phyloP scores from a whole-genome alignment of 2,888 invertebrate species.

The Cheilosia urbana region DNA sequence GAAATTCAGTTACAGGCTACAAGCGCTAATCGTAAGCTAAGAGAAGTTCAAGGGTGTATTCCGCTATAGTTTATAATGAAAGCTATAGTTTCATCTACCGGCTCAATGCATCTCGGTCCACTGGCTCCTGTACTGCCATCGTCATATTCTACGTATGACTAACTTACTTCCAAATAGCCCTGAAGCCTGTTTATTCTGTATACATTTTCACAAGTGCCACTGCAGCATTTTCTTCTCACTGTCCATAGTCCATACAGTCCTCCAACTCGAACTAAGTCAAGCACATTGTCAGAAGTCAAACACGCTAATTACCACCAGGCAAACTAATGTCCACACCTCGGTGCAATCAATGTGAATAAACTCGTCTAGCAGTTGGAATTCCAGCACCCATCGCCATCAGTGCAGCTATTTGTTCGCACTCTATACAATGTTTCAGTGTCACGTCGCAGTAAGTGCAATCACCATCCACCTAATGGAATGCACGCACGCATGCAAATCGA shows the following conservation, averaged over 20 bases:
- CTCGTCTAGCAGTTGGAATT: conserved; percentile 28
- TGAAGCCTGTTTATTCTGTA: not conserved
- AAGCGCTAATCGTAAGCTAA: too few relatives aligned
- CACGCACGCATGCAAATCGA: conserved; percentile 66
- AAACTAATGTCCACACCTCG: conserved; percentile 1
- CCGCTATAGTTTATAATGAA: too few relatives aligned
- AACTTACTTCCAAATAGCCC: not conserved
- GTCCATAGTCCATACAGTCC: not conserved
- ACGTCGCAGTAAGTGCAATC: conserved; percentile 47
- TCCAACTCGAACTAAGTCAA: not conserved
- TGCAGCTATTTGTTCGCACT: not conserved
- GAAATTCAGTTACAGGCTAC: too few relatives aligned
- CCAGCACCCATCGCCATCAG: not conserved
- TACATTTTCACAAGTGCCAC: not conserved
- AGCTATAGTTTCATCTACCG: too few relatives aligned
- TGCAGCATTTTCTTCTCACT: not conserved
- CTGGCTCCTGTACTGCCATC: not conserved
- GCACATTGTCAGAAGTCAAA: conserved; percentile 1
- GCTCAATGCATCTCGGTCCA: not conserved
- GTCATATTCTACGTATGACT: not conserved
- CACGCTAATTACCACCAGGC: conserved; percentile 24
- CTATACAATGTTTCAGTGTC: conserved; percentile 53
- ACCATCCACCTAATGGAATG: conserved; percentile 63
- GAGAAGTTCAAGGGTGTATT: too few relatives aligned
- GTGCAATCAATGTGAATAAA: conserved; percentile 40